These are phyloP conservation scores for Bembecia ichneumoniformis DNA, from an alignment of 2,888 invertebrate genomes.

Conservation along the genomic window DNA sequence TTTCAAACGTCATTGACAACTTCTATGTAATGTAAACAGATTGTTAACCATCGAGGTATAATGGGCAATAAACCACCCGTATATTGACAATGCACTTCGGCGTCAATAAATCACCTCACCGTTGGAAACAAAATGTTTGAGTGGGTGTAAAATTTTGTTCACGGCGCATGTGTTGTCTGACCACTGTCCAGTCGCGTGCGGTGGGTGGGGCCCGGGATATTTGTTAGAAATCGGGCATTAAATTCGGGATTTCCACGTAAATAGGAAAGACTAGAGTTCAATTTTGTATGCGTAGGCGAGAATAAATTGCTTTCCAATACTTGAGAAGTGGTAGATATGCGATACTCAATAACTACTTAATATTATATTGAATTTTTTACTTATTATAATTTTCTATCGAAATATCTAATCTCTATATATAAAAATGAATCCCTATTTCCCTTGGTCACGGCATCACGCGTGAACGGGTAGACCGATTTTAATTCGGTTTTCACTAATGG, in stretches of 20 bases:
- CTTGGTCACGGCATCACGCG: no score
- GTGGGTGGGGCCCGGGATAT: conserved; percentile 49
- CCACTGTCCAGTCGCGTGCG: conserved; percentile 56
- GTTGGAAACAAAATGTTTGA: conserved; percentile 14
- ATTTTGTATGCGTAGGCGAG: conserved; percentile 14
- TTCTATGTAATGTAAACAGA: not conserved
- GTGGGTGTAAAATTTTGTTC: conserved; percentile 47
- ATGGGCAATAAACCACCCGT: not conserved
- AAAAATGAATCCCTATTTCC: no score
- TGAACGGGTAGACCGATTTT: no score
- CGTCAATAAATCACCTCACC: conserved; percentile 14
- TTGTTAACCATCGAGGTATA: not conserved
- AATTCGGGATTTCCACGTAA: conserved; percentile 30
- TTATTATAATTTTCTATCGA: no score
- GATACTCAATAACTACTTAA: no score
- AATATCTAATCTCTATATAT: no score
- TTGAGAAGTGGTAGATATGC: no score
- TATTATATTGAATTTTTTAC: no score
- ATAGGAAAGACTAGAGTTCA: conserved; percentile 39
- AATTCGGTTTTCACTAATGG: no score
- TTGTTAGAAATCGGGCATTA: conserved; percentile 23
- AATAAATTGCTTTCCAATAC: no score
- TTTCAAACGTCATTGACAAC: not conserved
- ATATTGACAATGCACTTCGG: conserved; percentile 7
- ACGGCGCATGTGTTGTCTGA: conserved; percentile 60